A percentile compares a stretch with the other conserved stretches of the same genome.
These are phyloP conservation scores for Chrysopilus asiliformis DNA, from an alignment of 2,888 invertebrate genomes.

Conservation along the genomic window DNA sequence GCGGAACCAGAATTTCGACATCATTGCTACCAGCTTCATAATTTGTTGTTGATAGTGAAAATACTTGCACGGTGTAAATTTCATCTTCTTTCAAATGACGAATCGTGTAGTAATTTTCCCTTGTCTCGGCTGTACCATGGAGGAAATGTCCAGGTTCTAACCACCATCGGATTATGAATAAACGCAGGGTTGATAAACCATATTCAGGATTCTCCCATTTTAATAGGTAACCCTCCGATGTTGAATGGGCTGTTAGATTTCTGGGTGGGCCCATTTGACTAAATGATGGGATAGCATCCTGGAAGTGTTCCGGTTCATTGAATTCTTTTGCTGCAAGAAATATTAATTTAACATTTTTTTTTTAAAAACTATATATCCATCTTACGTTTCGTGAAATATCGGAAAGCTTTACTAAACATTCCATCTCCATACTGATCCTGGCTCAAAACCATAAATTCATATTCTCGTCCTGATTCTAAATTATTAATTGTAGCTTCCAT, in stretches of 20 bases:
- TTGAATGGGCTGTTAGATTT: conserved; percentile 56
- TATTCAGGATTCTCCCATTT: conserved; percentile 56
- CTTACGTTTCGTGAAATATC: conserved; percentile 53
- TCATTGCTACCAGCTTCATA: conserved; percentile 49
- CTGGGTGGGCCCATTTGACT: conserved; percentile 46
- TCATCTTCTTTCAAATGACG: conserved; percentile 57
- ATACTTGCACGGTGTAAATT: conserved; percentile 60
- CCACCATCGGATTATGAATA: conserved; percentile 59
- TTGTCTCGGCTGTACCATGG: conserved; percentile 53
- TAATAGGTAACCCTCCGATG: conserved; percentile 61
- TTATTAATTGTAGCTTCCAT: conserved; percentile 68
- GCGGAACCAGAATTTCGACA: conserved; percentile 51
- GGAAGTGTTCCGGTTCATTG: conserved; percentile 17
- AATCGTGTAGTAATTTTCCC: conserved; percentile 56
- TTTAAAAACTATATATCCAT: conserved; percentile 10
- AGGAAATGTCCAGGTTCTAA: conserved; percentile 49
- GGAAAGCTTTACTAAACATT: conserved; percentile 73
- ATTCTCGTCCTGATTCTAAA: conserved; percentile 60
- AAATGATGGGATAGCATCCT: conserved; percentile 17
- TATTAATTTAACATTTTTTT: conserved; percentile 8
- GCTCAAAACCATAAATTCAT: conserved; percentile 83
- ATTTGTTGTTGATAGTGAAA: conserved; percentile 47
- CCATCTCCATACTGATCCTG: conserved; percentile 80
- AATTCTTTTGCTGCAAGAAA: conserved; percentile 12
- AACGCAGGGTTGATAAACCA: conserved; percentile 42